Percentiles rank a stretch among this genome's conserved stretches.
Evolutionary conservation across 2,888 invertebrate genomes (phyloP).

Genomic region (Cynaeus angustus): DNA sequence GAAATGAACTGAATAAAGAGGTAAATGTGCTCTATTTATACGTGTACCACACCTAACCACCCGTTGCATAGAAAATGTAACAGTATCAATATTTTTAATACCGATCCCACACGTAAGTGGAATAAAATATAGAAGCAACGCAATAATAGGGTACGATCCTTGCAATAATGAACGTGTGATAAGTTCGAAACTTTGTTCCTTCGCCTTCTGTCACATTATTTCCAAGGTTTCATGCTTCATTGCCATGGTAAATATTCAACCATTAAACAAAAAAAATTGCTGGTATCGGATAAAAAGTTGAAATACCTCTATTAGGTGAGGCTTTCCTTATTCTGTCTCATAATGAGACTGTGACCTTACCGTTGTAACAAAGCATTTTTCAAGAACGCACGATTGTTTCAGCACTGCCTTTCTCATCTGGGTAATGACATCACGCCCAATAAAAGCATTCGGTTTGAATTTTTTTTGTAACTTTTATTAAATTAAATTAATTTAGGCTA

Average conservation of each 20-base stretch:
- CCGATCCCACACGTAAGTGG: slow-evolving; percentile 69
- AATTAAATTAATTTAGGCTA: slow-evolving; percentile 53
- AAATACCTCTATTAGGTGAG: slow-evolving; percentile 70
- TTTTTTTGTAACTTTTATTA: slow-evolving; percentile 42
- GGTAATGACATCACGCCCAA: slow-evolving; percentile 32
- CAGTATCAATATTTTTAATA: slow-evolving; percentile 67
- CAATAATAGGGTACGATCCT: slow-evolving; percentile 53
- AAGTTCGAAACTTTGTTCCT: slow-evolving; percentile 57
- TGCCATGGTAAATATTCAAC: slow-evolving; percentile 70
- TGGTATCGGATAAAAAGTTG: slow-evolving; percentile 64
- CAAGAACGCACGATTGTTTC: slow-evolving; percentile 54
- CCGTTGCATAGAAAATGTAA: slow-evolving; percentile 67
- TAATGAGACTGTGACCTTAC: slow-evolving; percentile 67
- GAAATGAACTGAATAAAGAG: slow-evolving; percentile 47
- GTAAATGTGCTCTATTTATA: slow-evolving; percentile 63
- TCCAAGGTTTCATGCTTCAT: slow-evolving; percentile 69
- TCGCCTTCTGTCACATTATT: slow-evolving; percentile 67
- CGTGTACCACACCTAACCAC: slow-evolving; percentile 67
- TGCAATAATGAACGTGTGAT: slow-evolving; percentile 42
- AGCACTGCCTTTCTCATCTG: slow-evolving; percentile 46
- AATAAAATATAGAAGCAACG: slow-evolving; percentile 62
- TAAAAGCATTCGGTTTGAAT: slow-evolving; percentile 11
- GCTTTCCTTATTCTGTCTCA: slow-evolving; percentile 68
- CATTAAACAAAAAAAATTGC: slow-evolving; percentile 60
- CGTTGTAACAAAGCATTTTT: slow-evolving; percentile 59